A percentile compares a stretch with the other conserved stretches of the same genome.
phyloP scores from a whole-genome alignment of 2,888 invertebrate genomes.

The Cosmopolites sordidus region DNA sequence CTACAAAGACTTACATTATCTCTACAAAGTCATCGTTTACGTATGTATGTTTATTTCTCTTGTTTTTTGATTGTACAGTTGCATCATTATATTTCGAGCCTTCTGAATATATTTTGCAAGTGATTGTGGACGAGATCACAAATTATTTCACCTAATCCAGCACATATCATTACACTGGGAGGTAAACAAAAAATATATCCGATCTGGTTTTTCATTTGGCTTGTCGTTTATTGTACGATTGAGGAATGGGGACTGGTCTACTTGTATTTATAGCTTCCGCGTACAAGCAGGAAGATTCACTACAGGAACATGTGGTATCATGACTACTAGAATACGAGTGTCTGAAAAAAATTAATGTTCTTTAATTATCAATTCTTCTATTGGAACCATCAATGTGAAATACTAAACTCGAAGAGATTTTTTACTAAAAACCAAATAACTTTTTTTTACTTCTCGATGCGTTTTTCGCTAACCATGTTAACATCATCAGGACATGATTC shows the following conservation, averaged over 20 bases:
- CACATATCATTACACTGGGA: neutral
- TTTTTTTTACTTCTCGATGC: too few species aligned
- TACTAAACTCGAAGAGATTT: too few species aligned
- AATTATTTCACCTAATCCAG: too few species aligned
- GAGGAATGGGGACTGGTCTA: constrained; percentile 11
- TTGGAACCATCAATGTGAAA: too few species aligned
- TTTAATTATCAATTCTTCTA: too few species aligned
- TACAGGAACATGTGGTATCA: constrained; percentile 60
- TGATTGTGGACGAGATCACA: neutral
- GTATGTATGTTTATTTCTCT: neutral
- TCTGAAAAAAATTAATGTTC: constrained; percentile 26
- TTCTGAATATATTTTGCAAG: too few species aligned
- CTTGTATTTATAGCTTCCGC: constrained; percentile 50
- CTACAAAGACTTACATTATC: neutral
- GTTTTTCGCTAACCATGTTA: too few species aligned
- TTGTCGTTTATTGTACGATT: constrained; percentile 16
- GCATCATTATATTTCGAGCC: neutral
- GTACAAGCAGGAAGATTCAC: constrained; percentile 60
- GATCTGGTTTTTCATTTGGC: constrained; percentile 15
- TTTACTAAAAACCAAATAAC: too few species aligned
- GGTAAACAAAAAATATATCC: neutral
- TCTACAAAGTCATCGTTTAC: neutral
- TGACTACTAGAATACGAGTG: constrained; percentile 51
- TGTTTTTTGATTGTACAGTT: constrained; percentile 1
- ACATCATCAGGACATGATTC: too few species aligned